Conservation (phyloP, 2,888 invertebrate genomes). For the Yponomeuta sedellus region DNA sequence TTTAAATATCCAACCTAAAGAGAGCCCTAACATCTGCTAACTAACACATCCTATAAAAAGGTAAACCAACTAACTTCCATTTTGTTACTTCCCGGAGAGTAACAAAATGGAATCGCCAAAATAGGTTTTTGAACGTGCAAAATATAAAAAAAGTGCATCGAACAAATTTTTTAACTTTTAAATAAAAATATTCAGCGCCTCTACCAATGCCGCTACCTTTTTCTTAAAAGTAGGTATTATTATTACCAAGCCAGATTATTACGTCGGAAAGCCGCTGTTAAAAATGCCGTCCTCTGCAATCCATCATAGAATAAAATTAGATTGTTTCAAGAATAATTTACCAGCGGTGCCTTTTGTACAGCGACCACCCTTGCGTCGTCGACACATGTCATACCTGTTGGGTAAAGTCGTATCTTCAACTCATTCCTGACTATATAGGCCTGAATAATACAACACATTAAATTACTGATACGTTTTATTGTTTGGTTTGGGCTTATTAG, state of each 20-base stretch:
- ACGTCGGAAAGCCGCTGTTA: slow-evolving; percentile 63
- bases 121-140: slow-evolving; percentile 14
- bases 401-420: slow-evolving; percentile 63
- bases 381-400: slow-evolving; percentile 98
- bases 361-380: slow-evolving; percentile 96
- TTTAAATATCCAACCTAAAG: neutral
- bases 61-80: neutral
- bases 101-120: slow-evolving; percentile 21
- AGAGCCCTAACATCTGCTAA: neutral
- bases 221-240: slow-evolving; percentile 38
- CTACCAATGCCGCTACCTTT: slow-evolving; percentile 73
- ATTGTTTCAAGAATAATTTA: slow-evolving; percentile 78
- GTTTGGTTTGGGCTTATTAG: too few species aligned
- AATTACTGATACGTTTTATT: slow-evolving; percentile 16
- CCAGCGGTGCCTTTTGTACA: slow-evolving; percentile 99
- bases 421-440: neutral
- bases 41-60: neutral
- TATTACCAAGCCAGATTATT: slow-evolving; percentile 66
- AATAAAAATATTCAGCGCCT: slow-evolving; percentile 66
- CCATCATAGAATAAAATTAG: slow-evolving; percentile 37
- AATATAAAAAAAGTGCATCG: slow-evolving; percentile 17
- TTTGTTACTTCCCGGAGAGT: neutral
- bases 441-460: neutral
- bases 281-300: slow-evolving; percentile 57
- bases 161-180: slow-evolving; percentile 16